Evolutionary conservation across 1,140 invertebrate species (phyloP), one percentile per base, ranked within the genome.

Genomic region (Stenopsyche tienmushanensis): DNA sequence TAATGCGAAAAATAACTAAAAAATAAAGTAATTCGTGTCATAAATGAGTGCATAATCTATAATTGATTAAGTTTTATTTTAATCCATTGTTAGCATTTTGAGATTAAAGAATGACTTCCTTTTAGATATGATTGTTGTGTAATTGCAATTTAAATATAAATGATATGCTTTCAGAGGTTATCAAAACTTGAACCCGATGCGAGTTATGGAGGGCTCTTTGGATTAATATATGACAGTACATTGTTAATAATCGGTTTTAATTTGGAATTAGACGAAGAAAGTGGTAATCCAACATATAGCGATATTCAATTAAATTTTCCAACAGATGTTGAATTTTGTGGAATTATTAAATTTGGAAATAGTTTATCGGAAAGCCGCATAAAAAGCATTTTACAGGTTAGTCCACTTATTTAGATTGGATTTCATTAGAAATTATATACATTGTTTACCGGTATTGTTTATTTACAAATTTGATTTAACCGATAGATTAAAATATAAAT

Each of bases 241-340:
- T 74, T 90, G 52, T 81, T 86, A 34, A 83, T 91, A 15, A 73
- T 90, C 49, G 86, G 86, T 57, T 82, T 89, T 59, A 85, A 82
- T 72, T 73, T 83, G 57, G 82, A 88, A 69, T 79, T 83, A 60
- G 82, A 83, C 66, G 76, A 83, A 72, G 78, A 79, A 71, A 76
- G 82, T 34, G 75, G 72, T 13, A 80, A 82, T 69, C 74, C 79
- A 50, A 81, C 79, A 67, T 81, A 84, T 73, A 82, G 74, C 70
- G 79, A 83, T 60, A 76, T 89, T 20, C 83, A 88, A 69, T 76
- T 85, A 1, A 83, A 86, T 72, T 83, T 90, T 69, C 89, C 90
- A 8, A 85, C 86, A 3, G 88, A 90, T 77, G 76, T 91, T 64
- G 88, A 91, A 78, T 78, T 90, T 21, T 90, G 87, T 74, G 90